Evolutionary conservation across 2,888 invertebrate species (phyloP).

Genomic region (Synanthedon myopaeformis): DNA sequence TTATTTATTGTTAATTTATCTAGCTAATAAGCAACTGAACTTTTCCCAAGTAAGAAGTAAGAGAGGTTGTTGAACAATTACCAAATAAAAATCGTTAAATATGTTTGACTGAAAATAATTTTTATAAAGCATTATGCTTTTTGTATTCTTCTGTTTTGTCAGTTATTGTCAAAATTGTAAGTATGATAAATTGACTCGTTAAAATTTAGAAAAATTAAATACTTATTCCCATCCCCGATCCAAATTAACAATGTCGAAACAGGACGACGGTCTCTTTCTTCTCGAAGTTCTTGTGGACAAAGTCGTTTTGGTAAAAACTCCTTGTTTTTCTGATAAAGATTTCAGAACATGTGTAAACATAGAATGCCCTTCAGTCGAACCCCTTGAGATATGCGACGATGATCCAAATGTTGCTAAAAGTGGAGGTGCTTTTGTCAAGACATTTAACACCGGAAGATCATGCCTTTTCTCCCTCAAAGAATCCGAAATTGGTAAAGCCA

Average conservation of each 20-base stretch:
- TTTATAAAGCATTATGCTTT: background rate
- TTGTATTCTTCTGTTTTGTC: background rate
- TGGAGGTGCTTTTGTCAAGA: slow-evolving; percentile 49
- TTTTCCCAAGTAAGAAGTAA: too few species aligned
- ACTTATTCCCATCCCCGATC: slow-evolving; percentile 41
- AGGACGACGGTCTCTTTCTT: slow-evolving; percentile 72
- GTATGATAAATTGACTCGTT: slow-evolving; percentile 13
- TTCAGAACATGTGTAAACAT: slow-evolving; percentile 73
- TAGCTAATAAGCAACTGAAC: too few species aligned
- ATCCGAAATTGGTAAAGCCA: slow-evolving; percentile 59
- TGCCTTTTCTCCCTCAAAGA: slow-evolving; percentile 75
- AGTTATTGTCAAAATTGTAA: slow-evolving; percentile 23
- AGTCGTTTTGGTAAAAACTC: slow-evolving; percentile 44
- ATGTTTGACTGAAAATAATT: background rate
- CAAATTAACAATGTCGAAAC: slow-evolving; percentile 37
- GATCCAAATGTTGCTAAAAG: slow-evolving; percentile 53
- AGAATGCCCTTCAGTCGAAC: slow-evolving; percentile 68
- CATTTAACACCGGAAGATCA: slow-evolving; percentile 75
- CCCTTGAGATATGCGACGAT: slow-evolving; percentile 73
- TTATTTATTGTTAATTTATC: too few species aligned
- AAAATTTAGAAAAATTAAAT: slow-evolving; percentile 11
- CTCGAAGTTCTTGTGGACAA: slow-evolving; percentile 74
- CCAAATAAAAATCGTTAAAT: too few species aligned
- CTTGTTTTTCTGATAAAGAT: slow-evolving; percentile 54
- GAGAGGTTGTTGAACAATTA: too few species aligned